Conservation (phyloP, 30 jellyfish, hydroid and myxozoan species). For the Morbakka virulenta region DNA sequence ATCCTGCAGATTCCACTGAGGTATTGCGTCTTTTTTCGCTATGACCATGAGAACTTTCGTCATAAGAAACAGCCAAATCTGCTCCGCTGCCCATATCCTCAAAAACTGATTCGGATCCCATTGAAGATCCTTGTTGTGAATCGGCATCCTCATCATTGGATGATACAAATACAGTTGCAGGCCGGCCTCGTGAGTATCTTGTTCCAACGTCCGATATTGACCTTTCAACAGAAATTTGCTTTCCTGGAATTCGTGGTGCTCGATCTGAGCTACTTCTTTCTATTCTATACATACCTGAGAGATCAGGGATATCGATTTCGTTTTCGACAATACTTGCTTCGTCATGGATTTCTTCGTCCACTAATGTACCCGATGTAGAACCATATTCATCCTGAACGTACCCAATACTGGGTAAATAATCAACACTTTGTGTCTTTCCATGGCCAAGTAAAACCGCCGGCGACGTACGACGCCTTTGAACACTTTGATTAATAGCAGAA, state of each 20-base stretch:
- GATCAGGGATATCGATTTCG: neutral
- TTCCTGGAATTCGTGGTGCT: neutral
- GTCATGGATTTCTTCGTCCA: neutral
- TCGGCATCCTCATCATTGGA: neutral
- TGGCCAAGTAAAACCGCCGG: constrained; percentile 1
- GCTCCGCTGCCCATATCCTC: neutral
- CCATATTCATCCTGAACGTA: neutral
- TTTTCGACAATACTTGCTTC: neutral
- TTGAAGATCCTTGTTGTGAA: neutral
- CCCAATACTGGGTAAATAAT: neutral
- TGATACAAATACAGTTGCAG: neutral
- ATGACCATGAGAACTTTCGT: neutral
- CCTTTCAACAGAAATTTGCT: neutral
- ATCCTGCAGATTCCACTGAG: neutral
- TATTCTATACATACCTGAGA: neutral
- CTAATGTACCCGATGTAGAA: neutral
- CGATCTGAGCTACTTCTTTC: neutral
- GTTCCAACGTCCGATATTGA: neutral
- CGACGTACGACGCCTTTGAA: constrained; percentile 8
- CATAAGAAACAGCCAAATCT: neutral
- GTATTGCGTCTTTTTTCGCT: neutral
- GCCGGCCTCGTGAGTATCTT: neutral
- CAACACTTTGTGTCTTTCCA: constrained; percentile 1
- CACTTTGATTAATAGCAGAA: neutral
- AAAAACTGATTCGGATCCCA: neutral